Conservation (phyloP, 2,888 invertebrate genomes). For the Acleris cristana region DNA sequence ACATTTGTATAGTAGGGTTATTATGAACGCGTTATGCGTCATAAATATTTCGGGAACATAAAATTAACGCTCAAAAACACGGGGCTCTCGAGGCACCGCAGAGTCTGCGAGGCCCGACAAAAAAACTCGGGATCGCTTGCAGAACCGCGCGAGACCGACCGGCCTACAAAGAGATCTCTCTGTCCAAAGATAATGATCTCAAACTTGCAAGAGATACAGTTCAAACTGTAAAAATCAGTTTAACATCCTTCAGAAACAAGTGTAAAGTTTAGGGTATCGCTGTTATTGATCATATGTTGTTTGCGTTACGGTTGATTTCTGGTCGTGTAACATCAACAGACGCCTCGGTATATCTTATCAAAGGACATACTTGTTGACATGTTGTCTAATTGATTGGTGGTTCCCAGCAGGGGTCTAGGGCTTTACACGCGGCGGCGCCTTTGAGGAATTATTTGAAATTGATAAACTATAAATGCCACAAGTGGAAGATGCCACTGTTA, state of each 20-base stretch:
- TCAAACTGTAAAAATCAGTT: constrained; percentile 40
- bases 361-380: constrained; percentile 83
- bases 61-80: constrained; percentile 83
- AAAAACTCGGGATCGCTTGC: constrained; percentile 76
- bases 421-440: constrained; percentile 74
- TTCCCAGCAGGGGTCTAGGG: constrained; percentile 78
- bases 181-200: constrained; percentile 39
- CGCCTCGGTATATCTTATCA: constrained; percentile 67
- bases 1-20: constrained; percentile 80
- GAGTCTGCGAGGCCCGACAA: constrained; percentile 76
- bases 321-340: constrained; percentile 49
- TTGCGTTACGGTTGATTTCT: constrained; percentile 70
- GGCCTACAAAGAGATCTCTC: constrained; percentile 51
- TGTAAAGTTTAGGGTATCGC: constrained; percentile 52
- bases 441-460: constrained; percentile 81
- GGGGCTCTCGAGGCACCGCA: constrained; percentile 80
- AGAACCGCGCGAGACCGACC: constrained; percentile 64
- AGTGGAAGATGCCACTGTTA: constrained; percentile 80
- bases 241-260: constrained; percentile 47
- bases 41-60: constrained; percentile 84
- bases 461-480: constrained; percentile 80
- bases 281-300: constrained; percentile 63
- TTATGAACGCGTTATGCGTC: constrained; percentile 81
- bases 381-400: constrained; percentile 84
- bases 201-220: constrained; percentile 45